Evolutionary conservation across 2,113 vertebrate species (phyloP).

Genomic region (Cnemophilus loriae): DNA sequence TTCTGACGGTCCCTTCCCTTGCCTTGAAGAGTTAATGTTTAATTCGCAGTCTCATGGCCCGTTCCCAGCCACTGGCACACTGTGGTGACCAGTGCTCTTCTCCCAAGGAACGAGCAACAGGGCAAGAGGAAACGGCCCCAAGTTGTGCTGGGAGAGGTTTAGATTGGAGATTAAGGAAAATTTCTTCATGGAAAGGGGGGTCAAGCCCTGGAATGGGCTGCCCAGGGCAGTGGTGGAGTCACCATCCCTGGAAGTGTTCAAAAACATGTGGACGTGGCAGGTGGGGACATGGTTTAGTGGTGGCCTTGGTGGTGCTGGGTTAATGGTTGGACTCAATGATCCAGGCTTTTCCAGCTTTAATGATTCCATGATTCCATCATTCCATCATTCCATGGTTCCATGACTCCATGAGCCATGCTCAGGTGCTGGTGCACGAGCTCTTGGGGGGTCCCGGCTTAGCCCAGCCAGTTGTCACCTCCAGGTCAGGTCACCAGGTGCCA

Average conservation of each 20-base stretch:
- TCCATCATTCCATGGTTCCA: no score
- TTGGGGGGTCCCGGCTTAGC: not conserved
- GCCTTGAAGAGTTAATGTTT: constrained; percentile 13
- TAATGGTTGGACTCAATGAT: not conserved
- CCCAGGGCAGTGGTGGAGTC: not conserved
- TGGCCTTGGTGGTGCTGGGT: not conserved
- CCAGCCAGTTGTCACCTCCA: not conserved
- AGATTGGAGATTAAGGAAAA: not conserved
- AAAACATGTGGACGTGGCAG: not conserved
- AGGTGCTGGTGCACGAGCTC: not conserved
- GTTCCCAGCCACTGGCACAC: not conserved
- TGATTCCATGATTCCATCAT: no score
- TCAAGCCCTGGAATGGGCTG: not conserved
- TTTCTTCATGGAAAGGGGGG: not conserved
- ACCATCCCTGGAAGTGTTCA: not conserved
- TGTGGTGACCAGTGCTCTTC: not conserved
- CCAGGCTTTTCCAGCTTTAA: not conserved
- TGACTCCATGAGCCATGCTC: rapidly evolving
- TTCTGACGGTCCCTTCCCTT: not conserved
- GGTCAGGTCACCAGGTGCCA: constrained; percentile 1
- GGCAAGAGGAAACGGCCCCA: not conserved
- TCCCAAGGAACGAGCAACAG: not conserved
- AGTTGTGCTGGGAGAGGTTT: not conserved
- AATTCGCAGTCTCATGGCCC: not conserved
- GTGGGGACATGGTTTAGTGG: not conserved